Evolutionary conservation across 2,113 vertebrate species (phyloP).

Genomic region (Apodemus sylvaticus): DNA sequence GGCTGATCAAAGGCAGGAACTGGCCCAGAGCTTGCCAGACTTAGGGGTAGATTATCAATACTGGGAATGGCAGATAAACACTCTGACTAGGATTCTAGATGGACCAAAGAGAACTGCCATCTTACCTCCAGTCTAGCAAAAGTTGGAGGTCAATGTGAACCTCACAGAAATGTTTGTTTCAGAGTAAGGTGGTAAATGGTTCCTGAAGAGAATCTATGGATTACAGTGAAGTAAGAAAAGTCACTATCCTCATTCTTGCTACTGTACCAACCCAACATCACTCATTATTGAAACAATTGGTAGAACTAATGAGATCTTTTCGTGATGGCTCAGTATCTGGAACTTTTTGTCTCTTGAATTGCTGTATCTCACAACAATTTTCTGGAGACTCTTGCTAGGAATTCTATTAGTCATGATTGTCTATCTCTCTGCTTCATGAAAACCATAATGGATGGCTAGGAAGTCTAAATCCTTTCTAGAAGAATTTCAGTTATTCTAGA

Average conservation of each 20-base stretch:
- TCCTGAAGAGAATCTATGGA: background rate
- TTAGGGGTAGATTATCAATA: background rate
- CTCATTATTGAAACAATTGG: background rate
- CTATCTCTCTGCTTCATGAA: background rate
- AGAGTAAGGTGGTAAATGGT: background rate
- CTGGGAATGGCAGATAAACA: background rate
- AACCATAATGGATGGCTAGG: background rate
- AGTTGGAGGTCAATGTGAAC: background rate
- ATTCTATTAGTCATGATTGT: background rate
- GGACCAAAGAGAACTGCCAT: background rate
- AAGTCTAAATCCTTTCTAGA: background rate
- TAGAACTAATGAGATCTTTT: background rate
- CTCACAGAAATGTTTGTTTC: background rate
- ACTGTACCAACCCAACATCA: background rate
- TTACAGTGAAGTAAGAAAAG: background rate
- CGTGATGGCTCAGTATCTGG: background rate
- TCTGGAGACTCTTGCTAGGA: background rate
- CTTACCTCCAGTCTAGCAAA: background rate
- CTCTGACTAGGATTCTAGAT: background rate
- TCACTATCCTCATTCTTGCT: background rate
- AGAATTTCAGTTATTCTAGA: background rate
- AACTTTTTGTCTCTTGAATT: background rate
- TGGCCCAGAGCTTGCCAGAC: background rate
- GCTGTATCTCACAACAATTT: background rate
- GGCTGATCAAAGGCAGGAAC: background rate